Evolutionary conservation across 2,113 vertebrate genomes (phyloP), one percentile per base, ranked within the genome.

Genomic region (Cephalopholis sonnerati): DNA sequence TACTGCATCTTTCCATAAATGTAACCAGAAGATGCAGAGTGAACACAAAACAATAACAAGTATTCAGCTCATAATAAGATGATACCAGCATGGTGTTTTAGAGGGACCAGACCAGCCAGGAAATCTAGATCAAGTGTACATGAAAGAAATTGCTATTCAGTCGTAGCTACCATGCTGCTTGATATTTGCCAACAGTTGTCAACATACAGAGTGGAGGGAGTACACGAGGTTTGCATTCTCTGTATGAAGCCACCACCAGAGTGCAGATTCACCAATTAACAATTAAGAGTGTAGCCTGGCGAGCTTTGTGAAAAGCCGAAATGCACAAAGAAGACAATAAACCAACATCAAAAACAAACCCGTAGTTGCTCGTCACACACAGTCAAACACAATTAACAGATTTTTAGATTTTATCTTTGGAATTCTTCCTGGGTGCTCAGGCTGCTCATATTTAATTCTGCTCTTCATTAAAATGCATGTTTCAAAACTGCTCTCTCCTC

Each of bases 161-260:
- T 70, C 50, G 50, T 71, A 61, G 77, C 51, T 63, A 15, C 32
- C 55, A 77, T 57, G 63, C 71, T 77, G 83, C 22, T 57, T 78
- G 66, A 62, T 84, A 69, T 87, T 85, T 83, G 54, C 48, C 70
- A 79, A 25, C 66, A 81, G 68, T 57, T 73, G 74, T 69, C 67
- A 68, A 64, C 71, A 74, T 17, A 48, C 57, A 81, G 32, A 55
- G 54, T 9, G 22, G 48, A 51, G 70, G 72, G 66, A 25, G 5
- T 48, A 79, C 65, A 77, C 24, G 57, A 76, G 74, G 63, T 65
- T 74, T 74, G 36, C 7, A 29, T 66, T 61, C 74, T 68, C 76
- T 71, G 67, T 22, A 6, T 64, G 84, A 61, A 29, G 76, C 68
- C 81, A 44, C 29, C 51, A 76, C 59, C 65, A 74, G 53, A 65